phyloP scores from a whole-genome alignment of 1,140 invertebrate genomes.

The Macrocentrus cingulum region DNA sequence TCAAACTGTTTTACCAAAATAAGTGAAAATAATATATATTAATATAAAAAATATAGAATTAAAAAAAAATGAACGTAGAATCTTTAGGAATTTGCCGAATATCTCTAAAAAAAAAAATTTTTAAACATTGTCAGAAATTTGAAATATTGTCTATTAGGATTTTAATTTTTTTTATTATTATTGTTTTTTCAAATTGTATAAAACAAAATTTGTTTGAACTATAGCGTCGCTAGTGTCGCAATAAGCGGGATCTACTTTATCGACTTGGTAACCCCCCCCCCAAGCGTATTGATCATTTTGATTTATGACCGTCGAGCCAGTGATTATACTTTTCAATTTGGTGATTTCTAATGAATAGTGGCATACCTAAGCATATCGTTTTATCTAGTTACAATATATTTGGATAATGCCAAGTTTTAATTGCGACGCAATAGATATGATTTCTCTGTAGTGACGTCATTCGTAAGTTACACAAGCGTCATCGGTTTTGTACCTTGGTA shows the following conservation, averaged over 20 bases:
- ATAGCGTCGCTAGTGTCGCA: too few species aligned
- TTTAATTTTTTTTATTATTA: too few species aligned
- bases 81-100: too few species aligned
- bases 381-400: not conserved
- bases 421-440: slow-evolving; percentile 20
- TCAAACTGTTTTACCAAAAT: too few species aligned
- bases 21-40: too few species aligned
- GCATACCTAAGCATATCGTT: not conserved
- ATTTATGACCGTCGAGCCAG: slow-evolving; percentile 13
- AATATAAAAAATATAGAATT: too few species aligned
- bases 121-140: too few species aligned
- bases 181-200: too few species aligned
- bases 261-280: slow-evolving; percentile 2
- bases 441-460: slow-evolving; percentile 31
- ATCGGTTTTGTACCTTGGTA: slow-evolving; percentile 24
- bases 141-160: too few species aligned
- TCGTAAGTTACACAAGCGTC: slow-evolving; percentile 34
- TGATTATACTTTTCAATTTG: slow-evolving; percentile 4
- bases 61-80: too few species aligned
- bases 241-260: not conserved
- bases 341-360: not conserved
- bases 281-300: slow-evolving; percentile 21
- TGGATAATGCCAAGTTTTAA: not conserved
- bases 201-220: too few species aligned
- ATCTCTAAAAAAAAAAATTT: too few species aligned